These are phyloP conservation scores for Meiosimyza decipiens DNA, from an alignment of 2,888 invertebrate species.

Conservation along the genomic window DNA sequence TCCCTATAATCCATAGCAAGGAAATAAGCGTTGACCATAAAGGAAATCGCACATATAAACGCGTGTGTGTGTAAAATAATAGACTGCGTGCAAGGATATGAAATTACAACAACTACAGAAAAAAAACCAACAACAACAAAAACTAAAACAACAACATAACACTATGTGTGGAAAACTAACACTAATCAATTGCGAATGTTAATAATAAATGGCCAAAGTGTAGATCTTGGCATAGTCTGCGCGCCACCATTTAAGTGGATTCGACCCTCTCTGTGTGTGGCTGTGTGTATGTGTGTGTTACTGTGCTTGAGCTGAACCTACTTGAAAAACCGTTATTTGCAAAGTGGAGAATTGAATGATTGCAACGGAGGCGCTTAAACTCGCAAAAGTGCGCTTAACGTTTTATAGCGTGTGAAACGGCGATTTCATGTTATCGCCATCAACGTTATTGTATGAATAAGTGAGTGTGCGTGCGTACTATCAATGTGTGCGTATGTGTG, in stretches of 20 bases:
- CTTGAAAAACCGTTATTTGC: slow-evolving; percentile 22
- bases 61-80: background rate
- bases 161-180: background rate
- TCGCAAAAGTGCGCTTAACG: slow-evolving; percentile 31
- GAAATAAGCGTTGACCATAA: background rate
- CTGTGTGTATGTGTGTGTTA: background rate
- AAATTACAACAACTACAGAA: background rate
- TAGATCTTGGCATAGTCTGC: background rate
- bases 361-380: slow-evolving; percentile 13
- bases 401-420: slow-evolving; percentile 34
- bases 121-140: background rate
- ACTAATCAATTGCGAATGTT: slow-evolving; percentile 22
- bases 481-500: background rate
- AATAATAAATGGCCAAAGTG: slow-evolving; percentile 12
- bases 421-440: slow-evolving; percentile 27
- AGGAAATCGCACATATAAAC: background rate
- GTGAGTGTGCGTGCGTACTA: background rate
- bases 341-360: slow-evolving; percentile 32
- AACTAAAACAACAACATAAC: background rate
- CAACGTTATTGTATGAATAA: background rate
- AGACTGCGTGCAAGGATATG: background rate
- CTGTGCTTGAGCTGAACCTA: background rate
- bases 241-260: background rate
- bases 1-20: too few relatives aligned
- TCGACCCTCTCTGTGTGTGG: background rate